Percentiles rank a stretch among this genome's conserved stretches.
phyloP scores from a whole-genome alignment of 2,113 vertebrate genomes.

The Crotophaga sulcirostris region DNA sequence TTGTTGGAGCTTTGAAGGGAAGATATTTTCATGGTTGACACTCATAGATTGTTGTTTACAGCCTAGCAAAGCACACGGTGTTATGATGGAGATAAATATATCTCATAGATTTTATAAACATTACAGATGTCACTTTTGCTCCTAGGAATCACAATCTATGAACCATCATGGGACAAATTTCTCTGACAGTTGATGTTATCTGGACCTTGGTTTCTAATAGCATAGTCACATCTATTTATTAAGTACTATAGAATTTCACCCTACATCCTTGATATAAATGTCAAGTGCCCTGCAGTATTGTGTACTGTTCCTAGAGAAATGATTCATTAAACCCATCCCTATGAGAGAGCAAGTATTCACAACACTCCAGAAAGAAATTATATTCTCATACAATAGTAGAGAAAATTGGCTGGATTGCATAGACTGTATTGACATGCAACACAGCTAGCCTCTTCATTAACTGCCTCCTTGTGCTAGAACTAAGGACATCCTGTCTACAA shows the following conservation, averaged over 20 bases:
- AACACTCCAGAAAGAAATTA: slow-evolving; percentile 18
- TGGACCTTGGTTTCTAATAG: neutral
- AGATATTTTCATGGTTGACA: neutral
- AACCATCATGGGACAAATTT: neutral
- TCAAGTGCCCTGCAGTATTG: slow-evolving; percentile 4
- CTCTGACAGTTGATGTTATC: neutral
- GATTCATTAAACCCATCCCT: slow-evolving; percentile 29
- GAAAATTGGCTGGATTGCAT: neutral
- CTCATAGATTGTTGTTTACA: neutral
- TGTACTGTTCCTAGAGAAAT: slow-evolving; percentile 26
- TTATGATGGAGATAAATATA: neutral
- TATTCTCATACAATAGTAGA: neutral
- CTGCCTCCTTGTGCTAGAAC: neutral
- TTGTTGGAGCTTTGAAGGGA: neutral
- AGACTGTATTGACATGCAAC: neutral
- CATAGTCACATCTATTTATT: neutral
- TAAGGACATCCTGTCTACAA: neutral
- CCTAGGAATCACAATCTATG: neutral
- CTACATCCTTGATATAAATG: slow-evolving; percentile 37
- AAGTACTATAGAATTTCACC: neutral
- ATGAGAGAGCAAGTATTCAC: slow-evolving; percentile 5
- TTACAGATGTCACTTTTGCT: neutral
- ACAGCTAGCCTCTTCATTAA: neutral
- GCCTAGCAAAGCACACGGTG: neutral
- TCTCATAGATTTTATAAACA: neutral